Evolutionary conservation across 1,140 invertebrate genomes (phyloP).

Genomic region (Pseudoatta argentina): DNA sequence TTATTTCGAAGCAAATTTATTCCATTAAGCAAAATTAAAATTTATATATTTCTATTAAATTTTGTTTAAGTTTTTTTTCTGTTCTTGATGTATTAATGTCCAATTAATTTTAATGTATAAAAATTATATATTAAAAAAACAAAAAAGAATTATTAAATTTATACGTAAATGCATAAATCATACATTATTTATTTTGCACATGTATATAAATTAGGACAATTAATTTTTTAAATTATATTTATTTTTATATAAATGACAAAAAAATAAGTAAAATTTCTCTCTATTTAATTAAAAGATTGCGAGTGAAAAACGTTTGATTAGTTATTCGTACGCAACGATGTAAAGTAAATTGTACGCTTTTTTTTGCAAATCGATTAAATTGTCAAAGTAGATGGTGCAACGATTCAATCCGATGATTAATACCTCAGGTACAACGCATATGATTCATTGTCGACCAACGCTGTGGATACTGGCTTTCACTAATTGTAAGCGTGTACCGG

Average conservation of each 20-base stretch:
- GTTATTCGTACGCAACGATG: not conserved
- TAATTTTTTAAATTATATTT: too few species aligned
- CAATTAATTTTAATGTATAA: not conserved
- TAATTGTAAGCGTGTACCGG: not conserved
- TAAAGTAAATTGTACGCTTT: constrained; percentile 5
- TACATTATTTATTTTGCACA: not conserved
- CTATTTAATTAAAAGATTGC: too few species aligned
- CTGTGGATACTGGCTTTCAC: not conserved
- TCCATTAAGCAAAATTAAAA: too few species aligned
- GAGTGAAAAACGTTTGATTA: not conserved
- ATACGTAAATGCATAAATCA: too few species aligned
- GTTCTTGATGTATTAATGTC: not conserved
- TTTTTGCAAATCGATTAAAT: not conserved
- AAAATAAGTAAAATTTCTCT: too few species aligned
- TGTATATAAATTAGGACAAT: not conserved
- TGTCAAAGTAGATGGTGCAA: not conserved
- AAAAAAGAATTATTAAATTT: not conserved
- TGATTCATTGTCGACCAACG: not conserved
- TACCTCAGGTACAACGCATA: not conserved
- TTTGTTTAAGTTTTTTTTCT: not conserved
- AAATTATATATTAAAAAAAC: too few species aligned
- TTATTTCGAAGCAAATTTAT: too few species aligned
- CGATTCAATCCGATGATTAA: not conserved
- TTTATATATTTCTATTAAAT: not conserved
- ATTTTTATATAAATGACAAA: too few species aligned